phyloP scores from a whole-genome alignment of 2,113 vertebrate species.

The Ramphastos sulfuratus region DNA sequence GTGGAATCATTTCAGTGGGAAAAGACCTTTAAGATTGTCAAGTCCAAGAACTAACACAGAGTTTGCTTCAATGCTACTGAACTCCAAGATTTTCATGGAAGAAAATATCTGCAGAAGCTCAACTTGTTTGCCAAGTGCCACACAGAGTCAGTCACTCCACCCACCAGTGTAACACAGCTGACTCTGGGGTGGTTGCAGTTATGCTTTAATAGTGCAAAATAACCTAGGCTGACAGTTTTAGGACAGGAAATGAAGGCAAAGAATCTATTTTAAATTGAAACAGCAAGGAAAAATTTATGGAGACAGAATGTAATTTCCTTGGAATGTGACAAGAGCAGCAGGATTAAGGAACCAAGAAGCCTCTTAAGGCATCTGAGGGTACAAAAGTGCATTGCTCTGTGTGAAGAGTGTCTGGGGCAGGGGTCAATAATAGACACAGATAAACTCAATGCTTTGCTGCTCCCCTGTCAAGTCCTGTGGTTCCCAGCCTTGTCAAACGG shows the following conservation, averaged over 20 bases:
- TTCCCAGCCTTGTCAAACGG: not conserved
- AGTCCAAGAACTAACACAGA: not conserved
- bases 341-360: slow-evolving; percentile 58
- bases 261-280: slow-evolving; percentile 24
- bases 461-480: not conserved
- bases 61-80: not conserved
- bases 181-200: not conserved
- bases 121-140: not conserved
- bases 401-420: slow-evolving; percentile 6
- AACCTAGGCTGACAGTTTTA: slow-evolving; percentile 42
- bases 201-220: slow-evolving; percentile 19
- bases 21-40: no score
- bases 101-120: not conserved
- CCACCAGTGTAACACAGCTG: rapidly evolving
- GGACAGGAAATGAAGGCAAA: not conserved
- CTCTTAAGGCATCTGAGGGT: slow-evolving; percentile 21
- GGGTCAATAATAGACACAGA: slow-evolving; percentile 14
- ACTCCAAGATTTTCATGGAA: not conserved
- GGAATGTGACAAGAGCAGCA: slow-evolving; percentile 50
- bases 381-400: slow-evolving; percentile 2
- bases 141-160: not conserved
- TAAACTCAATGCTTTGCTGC: not conserved
- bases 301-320: slow-evolving; percentile 62
- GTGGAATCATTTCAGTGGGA: no score
- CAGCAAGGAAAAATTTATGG: slow-evolving; percentile 36